A percentile compares a stretch with the other conserved stretches of the same genome.
Conservation (phyloP, 35 echinoderm and acorn worm genomes). For the Heliocidaris tuberculata region DNA sequence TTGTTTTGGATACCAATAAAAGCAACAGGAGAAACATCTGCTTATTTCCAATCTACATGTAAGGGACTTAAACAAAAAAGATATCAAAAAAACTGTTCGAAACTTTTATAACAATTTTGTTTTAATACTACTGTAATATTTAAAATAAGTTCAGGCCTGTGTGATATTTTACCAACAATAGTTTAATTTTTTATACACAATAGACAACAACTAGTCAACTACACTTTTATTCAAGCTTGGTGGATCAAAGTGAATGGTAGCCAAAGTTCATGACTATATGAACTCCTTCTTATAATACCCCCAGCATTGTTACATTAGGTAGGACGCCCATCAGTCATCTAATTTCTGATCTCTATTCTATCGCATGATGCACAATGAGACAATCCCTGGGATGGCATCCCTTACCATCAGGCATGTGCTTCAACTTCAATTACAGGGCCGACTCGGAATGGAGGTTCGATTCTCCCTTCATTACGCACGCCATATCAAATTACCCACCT, state of each 20-base stretch:
- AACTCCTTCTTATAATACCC: not conserved
- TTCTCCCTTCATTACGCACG: slow-evolving; percentile 34
- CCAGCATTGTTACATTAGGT: slow-evolving; percentile 11
- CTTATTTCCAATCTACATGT: no score
- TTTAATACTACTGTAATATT: not conserved
- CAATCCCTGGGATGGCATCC: not conserved
- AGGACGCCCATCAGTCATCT: slow-evolving; percentile 16
- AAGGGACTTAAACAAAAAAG: not conserved
- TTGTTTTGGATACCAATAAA: no score
- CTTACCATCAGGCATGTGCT: slow-evolving; percentile 28
- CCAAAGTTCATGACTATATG: not conserved
- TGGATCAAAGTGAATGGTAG: not conserved
- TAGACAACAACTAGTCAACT: not conserved
- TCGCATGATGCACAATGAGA: slow-evolving; percentile 6
- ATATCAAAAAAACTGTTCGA: not conserved
- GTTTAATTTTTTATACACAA: not conserved
- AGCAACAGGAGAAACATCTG: no score
- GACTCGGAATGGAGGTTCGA: slow-evolving; percentile 23
- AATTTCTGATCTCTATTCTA: slow-evolving; percentile 30
- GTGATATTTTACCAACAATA: not conserved
- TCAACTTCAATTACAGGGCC: slow-evolving; percentile 35
- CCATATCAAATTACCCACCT: slow-evolving; percentile 30
- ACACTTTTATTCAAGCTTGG: not conserved
- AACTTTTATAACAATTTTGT: not conserved
- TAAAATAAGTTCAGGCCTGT: not conserved